Evolutionary conservation across 2,113 vertebrate species (phyloP), one percentile per base, ranked within the genome.

Genomic region (Parotia lawesii): DNA sequence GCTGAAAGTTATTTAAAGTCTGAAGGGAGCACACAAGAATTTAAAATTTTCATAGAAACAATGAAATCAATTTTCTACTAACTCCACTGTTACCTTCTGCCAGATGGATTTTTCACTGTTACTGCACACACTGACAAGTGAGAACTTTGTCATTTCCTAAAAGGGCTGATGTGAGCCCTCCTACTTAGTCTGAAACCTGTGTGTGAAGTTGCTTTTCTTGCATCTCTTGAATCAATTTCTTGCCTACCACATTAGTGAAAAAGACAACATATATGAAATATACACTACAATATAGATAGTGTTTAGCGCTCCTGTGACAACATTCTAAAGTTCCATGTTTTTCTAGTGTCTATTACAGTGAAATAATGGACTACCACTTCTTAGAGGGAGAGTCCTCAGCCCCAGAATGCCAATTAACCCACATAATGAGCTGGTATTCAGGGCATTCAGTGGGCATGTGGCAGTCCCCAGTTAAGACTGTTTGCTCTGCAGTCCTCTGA

Each of bases 91-190:
- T 83, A 56, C 44, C 24, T 90, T 54, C 44, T 81, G 61, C 61
- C 70, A 91, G 66, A 92, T 90, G 93, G 84, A 81, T 92, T 96
- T 92, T 88, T 93, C 83, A 90, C 65, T 92, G 61, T 84, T 90
- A n/a, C 65, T 93, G 86, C 76, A 89, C 89, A 85, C 54, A 60
- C 7, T 92, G 89, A 96, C 73, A 92, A 92, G 70, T 78, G 66
- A 89, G 62, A 93, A 94, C 27, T 44, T 31, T 87, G 86, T 91
- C 40, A 69, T 95, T 93, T 84, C 82, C 6, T 61, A 4, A 83
- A 96, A 92, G 50, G 3, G 14, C 66, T 92, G 76, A 94, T 94
- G 54, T 65, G n/a, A 92, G 5, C 14, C 40, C n/a, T 79, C 33
- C 62, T 79, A 57, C 77, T 75, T 85, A 60, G 50, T 62, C 64